Conservation (phyloP, 2,113 vertebrate species). For the Pantherophis guttatus region DNA sequence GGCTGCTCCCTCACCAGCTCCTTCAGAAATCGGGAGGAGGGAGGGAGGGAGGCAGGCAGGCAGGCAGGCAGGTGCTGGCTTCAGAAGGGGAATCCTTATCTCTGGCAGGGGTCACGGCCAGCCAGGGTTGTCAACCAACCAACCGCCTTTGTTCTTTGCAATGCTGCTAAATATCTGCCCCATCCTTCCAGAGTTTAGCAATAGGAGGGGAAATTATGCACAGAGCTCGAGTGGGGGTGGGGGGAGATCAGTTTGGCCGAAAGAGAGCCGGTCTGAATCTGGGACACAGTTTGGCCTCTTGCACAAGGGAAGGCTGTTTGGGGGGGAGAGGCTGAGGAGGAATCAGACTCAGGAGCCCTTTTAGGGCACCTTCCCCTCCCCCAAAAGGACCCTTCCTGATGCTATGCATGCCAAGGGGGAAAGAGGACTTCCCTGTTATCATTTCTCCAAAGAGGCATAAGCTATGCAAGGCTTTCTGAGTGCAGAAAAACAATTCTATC, state of each 20-base stretch:
- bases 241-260: constrained; percentile 45
- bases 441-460: constrained; percentile 51
- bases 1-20: neutral
- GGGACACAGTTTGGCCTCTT: constrained; percentile 40
- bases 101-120: constrained; percentile 75
- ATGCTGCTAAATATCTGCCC: constrained; percentile 75
- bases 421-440: constrained; percentile 19
- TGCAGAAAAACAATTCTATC: constrained; percentile 73
- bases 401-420: constrained; percentile 7
- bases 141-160: constrained; percentile 76
- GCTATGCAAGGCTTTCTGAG: constrained; percentile 63
- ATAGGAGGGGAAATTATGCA: constrained; percentile 67
- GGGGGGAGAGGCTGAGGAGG: neutral
- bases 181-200: constrained; percentile 69
- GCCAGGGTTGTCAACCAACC: constrained; percentile 62
- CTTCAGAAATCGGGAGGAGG: constrained; percentile 37
- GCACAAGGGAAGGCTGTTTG: fast-evolving
- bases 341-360: fast-evolving
- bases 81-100: constrained; percentile 78
- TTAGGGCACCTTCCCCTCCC: neutral
- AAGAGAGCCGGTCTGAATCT: constrained; percentile 21
- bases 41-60: constrained; percentile 9
- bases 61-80: constrained; percentile 54
- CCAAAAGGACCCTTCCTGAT: neutral
- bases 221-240: constrained; percentile 63